Evolutionary conservation across 35 echinoderm and acorn worm species (phyloP), one percentile per base, ranked within the genome.

Genomic region (Apostichopus parvimensis): DNA sequence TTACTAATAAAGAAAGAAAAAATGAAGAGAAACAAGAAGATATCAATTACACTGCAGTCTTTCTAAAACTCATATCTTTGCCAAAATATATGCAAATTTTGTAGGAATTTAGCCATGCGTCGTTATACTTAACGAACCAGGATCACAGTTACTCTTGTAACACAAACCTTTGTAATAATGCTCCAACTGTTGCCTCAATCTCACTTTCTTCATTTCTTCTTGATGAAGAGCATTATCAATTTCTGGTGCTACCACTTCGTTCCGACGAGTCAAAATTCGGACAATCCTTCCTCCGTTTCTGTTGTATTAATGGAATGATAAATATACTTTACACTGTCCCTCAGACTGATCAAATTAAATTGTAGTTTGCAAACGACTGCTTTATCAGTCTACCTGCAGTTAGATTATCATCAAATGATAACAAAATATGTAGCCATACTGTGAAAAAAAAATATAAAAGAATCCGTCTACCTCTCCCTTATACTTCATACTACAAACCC

Each of bases 181-280:
- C 77, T 98, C 94, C 53, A 98, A 90, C 65, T 98, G 96, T 73
- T 98, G 96, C 72, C 96, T 87, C 9, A 98, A 76, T 77, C 96
- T 85, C 28, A 98, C 93, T 89, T 90, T 87, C 78, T 98, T 95
- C 13, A 97, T 45, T 90, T 95, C 96, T 80, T 95, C 94, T 60
- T 89, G 45, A 66, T 93, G 90, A 17, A 90, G 55, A 79, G 77
- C 80, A 57, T 65, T 45, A 24, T 12, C 62, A 53, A 57, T 75
- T 56, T 82, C 82, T 92, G 26, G 53, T 24, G 52, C 64, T 14
- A 81, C 91, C 17, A 18, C 73, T 55, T 84, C 91, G 61, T 86
- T 95, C 56, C 62, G 60, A 53, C 79, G 79, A n/a, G 89, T 84
- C 6, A 95, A 78, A 68, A 96, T 92, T 18, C 87, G 54, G 9